These are phyloP conservation scores for Aleiodes testaceus DNA, from an alignment of 2,888 invertebrate genomes.

Conservation along the genomic window DNA sequence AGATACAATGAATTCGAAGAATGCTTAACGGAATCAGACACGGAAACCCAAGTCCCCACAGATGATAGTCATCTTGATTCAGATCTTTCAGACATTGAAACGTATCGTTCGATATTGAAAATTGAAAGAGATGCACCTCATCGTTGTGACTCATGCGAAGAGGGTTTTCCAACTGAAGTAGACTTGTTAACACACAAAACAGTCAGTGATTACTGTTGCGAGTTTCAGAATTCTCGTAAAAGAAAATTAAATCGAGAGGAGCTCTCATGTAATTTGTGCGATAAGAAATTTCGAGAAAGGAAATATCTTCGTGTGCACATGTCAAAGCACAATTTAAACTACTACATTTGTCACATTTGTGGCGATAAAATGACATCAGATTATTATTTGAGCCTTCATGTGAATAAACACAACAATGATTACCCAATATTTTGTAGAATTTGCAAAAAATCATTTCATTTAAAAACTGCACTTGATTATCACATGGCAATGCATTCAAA, in stretches of 20 bases:
- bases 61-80: constrained; percentile 4
- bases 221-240: too few species aligned
- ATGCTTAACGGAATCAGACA: not conserved
- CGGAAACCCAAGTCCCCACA: not conserved
- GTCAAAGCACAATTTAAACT: constrained; percentile 73
- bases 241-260: constrained; percentile 36
- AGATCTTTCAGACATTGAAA: too few species aligned
- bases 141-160: constrained; percentile 58
- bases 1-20: not conserved
- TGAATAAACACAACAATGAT: constrained; percentile 75
- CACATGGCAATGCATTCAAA: constrained; percentile 67
- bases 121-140: constrained; percentile 9
- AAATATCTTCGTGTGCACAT: constrained; percentile 62
- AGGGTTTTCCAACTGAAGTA: constrained; percentile 50
- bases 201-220: constrained; percentile 40
- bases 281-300: constrained; percentile 61
- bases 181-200: constrained; percentile 56
- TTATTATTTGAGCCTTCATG: constrained; percentile 77
- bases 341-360: constrained; percentile 77
- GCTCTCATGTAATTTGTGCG: constrained; percentile 58
- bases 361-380: constrained; percentile 78
- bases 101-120: not conserved
- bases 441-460: constrained; percentile 69
- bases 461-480: constrained; percentile 61
- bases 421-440: constrained; percentile 70